phyloP scores from a whole-genome alignment of 2,888 invertebrate species.

The Pheosia tremula region DNA sequence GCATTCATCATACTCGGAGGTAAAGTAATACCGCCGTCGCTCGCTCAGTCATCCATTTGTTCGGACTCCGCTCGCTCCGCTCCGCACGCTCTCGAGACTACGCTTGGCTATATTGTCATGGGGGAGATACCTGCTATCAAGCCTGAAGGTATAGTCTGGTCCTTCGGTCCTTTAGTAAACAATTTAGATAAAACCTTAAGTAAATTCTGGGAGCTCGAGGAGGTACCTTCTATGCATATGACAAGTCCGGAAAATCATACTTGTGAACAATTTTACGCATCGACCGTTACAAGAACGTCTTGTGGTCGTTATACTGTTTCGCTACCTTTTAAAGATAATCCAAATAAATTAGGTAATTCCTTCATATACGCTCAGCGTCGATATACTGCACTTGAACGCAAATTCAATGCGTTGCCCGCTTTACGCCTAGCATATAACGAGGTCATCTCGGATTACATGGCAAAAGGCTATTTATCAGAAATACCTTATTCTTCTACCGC shows the following conservation, averaged over 20 bases:
- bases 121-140: not conserved
- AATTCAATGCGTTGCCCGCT: not conserved
- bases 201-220: not conserved
- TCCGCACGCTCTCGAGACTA: constrained; percentile 1
- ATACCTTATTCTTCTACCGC: not conserved
- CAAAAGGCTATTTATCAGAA: not conserved
- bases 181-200: not conserved
- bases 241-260: not conserved
- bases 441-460: not conserved
- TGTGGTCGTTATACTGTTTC: not conserved
- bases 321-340: not conserved
- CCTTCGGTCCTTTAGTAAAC: constrained; percentile 1
- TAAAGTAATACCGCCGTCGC: not conserved
- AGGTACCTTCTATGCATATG: not conserved
- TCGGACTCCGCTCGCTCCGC: not conserved
- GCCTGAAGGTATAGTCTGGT: not conserved
- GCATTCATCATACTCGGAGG: not conserved
- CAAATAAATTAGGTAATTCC: not conserved
- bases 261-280: not conserved
- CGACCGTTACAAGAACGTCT: not conserved
- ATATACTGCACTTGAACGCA: not conserved
- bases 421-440: not conserved
- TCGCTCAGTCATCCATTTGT: not conserved
- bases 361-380: not conserved
- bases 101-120: not conserved